These are phyloP conservation scores for Antechinus flavipes DNA, from an alignment of 2,113 vertebrate species.

Conservation along the genomic window DNA sequence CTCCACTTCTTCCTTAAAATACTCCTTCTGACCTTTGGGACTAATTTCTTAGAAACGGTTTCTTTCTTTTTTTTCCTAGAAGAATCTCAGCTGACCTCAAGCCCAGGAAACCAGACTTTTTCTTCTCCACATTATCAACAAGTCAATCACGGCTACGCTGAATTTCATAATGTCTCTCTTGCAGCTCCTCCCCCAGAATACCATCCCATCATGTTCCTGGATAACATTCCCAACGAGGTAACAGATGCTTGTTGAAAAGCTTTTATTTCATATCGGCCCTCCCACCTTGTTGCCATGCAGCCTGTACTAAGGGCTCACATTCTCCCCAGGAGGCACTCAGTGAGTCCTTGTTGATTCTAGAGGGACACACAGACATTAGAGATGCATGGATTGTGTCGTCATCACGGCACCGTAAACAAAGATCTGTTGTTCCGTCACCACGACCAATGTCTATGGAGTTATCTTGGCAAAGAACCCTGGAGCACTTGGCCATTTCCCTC, in stretches of 20 bases:
- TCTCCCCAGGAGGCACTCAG: background rate
- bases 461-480: background rate
- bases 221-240: constrained; percentile 63
- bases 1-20: background rate
- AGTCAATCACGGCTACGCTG: constrained; percentile 45
- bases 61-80: background rate
- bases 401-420: background rate
- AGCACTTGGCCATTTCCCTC: background rate
- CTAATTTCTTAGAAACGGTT: rapidly evolving
- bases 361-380: background rate
- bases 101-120: rapidly evolving
- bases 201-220: constrained; percentile 56
- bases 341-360: background rate
- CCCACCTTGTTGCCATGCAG: background rate
- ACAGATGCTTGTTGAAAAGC: background rate
- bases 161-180: constrained; percentile 72
- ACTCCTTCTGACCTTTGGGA: rapidly evolving
- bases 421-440: background rate
- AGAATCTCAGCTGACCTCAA: constrained; percentile 20
- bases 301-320: background rate
- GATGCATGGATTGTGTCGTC: background rate
- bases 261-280: background rate
- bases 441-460: background rate
- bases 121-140: constrained; percentile 43
- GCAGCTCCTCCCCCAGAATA: constrained; percentile 61